Conservation (phyloP, 2,888 invertebrate species). For the Spilarctia lutea region DNA sequence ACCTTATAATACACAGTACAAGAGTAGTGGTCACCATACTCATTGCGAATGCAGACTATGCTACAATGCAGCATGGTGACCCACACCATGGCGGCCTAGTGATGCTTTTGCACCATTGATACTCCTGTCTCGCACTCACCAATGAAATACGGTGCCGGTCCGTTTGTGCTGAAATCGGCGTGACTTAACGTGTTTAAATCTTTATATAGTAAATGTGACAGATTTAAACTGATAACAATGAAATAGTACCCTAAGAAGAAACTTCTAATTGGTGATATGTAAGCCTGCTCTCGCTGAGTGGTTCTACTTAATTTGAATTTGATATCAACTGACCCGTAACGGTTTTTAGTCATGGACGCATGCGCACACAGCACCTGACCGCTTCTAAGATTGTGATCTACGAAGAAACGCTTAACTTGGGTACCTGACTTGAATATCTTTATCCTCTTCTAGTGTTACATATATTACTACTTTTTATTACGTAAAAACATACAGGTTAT, state of each 20-base stretch:
- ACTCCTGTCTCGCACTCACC: no score
- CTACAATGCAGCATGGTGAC: no score
- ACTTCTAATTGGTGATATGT: background rate
- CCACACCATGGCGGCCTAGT: no score
- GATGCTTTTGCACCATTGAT: no score
- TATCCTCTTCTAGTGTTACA: background rate
- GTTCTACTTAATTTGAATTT: conserved; percentile 43
- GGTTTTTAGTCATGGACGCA: conserved; percentile 35
- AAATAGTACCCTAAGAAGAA: background rate
- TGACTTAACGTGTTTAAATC: no score
- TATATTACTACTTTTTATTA: background rate
- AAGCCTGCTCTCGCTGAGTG: background rate
- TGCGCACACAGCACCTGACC: conserved; percentile 29
- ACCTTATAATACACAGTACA: no score
- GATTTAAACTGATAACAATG: background rate
- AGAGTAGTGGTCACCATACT: no score
- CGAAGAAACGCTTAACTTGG: conserved; percentile 43
- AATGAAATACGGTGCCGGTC: no score
- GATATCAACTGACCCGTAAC: conserved; percentile 49
- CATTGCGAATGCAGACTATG: no score
- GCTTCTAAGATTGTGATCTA: conserved; percentile 44
- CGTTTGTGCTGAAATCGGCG: no score
- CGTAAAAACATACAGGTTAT: background rate
- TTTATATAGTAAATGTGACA: background rate
- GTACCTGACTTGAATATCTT: conserved; percentile 19